A percentile compares a stretch with the other conserved stretches of the same genome.
Evolutionary conservation across 2,888 invertebrate genomes (phyloP).

Genomic region (Sphecodes monilicornis): DNA sequence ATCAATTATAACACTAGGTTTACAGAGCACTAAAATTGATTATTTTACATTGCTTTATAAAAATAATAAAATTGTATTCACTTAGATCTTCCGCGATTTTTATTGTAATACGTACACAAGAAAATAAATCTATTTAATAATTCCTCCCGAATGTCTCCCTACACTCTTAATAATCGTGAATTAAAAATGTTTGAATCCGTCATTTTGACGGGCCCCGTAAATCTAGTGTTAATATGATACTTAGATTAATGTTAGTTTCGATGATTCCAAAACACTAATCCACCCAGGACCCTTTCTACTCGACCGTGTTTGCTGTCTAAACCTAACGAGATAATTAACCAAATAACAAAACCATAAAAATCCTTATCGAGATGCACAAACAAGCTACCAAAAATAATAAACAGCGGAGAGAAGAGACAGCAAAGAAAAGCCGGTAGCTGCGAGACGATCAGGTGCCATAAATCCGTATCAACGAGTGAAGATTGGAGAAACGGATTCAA

Average conservation of each 20-base stretch:
- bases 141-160: too few species aligned
- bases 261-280: background rate
- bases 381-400: background rate
- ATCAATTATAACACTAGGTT: too few species aligned
- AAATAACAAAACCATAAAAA: background rate
- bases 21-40: too few species aligned
- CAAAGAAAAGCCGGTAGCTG: background rate
- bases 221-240: background rate
- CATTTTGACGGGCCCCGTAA: too few species aligned
- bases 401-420: background rate
- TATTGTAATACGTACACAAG: too few species aligned
- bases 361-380: background rate
- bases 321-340: background rate
- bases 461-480: background rate
- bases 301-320: background rate
- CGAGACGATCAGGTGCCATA: background rate
- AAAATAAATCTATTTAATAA: too few species aligned
- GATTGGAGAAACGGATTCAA: conserved; percentile 4
- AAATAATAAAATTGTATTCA: too few species aligned
- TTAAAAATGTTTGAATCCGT: too few species aligned
- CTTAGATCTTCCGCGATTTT: too few species aligned
- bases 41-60: too few species aligned
- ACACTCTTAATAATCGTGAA: too few species aligned
- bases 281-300: background rate
- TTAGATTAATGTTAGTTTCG: background rate